Conservation (phyloP, 2,888 invertebrate genomes). For the Carabus problematicus region DNA sequence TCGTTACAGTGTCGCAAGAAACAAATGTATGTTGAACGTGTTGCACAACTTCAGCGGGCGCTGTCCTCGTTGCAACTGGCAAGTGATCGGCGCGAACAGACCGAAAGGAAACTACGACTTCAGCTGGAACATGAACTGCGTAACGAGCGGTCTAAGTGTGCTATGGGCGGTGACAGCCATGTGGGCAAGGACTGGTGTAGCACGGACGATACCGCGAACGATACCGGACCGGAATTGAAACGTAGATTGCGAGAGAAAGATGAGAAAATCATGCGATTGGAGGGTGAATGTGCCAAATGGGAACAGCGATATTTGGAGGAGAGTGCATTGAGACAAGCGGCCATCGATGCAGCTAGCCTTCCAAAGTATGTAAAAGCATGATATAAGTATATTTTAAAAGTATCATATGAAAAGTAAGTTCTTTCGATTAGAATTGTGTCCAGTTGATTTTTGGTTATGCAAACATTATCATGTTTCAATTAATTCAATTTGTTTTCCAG, state of each 20-base stretch:
- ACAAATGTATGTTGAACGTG: slow-evolving; percentile 83
- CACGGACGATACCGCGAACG: slow-evolving; percentile 58
- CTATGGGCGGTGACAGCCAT: slow-evolving; percentile 49
- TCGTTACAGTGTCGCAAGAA: slow-evolving; percentile 76
- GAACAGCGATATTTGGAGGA: slow-evolving; percentile 86
- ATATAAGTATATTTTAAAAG: slow-evolving; percentile 15
- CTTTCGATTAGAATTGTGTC: not conserved
- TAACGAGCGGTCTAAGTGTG: slow-evolving; percentile 63
- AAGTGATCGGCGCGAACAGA: slow-evolving; percentile 84
- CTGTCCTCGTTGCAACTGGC: slow-evolving; percentile 82
- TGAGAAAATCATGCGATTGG: slow-evolving; percentile 74
- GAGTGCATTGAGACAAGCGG: slow-evolving; percentile 78
- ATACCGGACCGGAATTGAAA: slow-evolving; percentile 69
- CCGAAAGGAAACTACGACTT: slow-evolving; percentile 81
- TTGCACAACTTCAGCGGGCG: slow-evolving; percentile 82
- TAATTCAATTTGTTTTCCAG: slow-evolving; percentile 57
- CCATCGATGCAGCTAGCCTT: slow-evolving; percentile 80
- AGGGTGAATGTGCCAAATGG: slow-evolving; percentile 85
- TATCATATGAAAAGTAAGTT: slow-evolving; percentile 19
- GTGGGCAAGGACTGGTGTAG: slow-evolving; percentile 54
- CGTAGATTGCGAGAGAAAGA: slow-evolving; percentile 72
- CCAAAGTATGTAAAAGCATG: slow-evolving; percentile 64
- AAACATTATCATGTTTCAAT: not conserved
- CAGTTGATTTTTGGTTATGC: too few relatives aligned
- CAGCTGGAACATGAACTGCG: slow-evolving; percentile 87